Conservation (phyloP, 2,888 invertebrate genomes). For the Lissonota sp. region DNA sequence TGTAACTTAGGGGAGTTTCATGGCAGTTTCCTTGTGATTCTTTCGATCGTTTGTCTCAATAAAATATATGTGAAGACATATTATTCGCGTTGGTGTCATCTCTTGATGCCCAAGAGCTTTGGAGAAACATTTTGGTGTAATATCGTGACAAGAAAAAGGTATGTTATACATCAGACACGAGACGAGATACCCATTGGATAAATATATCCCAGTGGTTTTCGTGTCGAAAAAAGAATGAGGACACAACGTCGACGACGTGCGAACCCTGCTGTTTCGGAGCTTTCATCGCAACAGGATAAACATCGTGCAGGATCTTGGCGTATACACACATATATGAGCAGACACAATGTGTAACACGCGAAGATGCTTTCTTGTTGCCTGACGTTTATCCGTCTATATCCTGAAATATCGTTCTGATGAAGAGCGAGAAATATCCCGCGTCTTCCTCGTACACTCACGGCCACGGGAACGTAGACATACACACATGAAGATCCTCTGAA, state of each 20-base stretch:
- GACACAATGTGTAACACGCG: constrained; percentile 3
- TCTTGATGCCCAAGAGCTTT: constrained; percentile 16
- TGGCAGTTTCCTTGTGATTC: background rate
- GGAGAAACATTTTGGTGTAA: constrained; percentile 11
- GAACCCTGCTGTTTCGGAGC: constrained; percentile 56
- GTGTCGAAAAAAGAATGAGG: constrained; percentile 6
- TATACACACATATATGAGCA: constrained; percentile 3
- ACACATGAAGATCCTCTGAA: background rate
- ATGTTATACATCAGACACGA: constrained; percentile 11
- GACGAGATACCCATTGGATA: constrained; percentile 7
- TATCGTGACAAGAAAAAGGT: background rate
- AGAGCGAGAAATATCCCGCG: constrained; percentile 26
- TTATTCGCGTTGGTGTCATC: constrained; percentile 27
- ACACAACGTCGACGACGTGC: constrained; percentile 53
- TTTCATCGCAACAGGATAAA: constrained; percentile 63
- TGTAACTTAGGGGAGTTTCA: background rate
- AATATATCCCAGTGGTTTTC: constrained; percentile 31
- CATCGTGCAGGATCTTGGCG: constrained; percentile 39
- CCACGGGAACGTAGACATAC: too few relatives aligned
- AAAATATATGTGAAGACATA: constrained; percentile 14
- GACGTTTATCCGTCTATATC: constrained; percentile 61
- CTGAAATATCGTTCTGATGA: constrained; percentile 57
- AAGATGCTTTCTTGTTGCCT: constrained; percentile 22
- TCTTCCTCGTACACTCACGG: constrained; percentile 12
- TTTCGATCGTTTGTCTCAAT: background rate